Conservation (phyloP, 2,797 vertebrate species). For the Acrossocheilus wenchowensis region DNA sequence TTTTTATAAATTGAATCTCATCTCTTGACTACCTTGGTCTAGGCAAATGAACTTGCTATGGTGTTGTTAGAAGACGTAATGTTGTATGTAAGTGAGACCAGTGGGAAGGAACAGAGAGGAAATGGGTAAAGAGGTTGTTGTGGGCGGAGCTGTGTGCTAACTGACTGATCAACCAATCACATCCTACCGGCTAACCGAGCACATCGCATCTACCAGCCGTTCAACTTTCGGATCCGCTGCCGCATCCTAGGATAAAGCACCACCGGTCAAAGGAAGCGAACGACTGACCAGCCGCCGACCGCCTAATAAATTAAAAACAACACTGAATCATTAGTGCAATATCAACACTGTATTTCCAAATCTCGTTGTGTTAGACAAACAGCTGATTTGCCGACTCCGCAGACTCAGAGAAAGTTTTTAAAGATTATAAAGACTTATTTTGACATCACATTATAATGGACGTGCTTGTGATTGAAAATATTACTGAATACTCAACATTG, state of each 20-base stretch:
- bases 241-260: constrained; percentile 61
- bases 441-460: constrained; percentile 54
- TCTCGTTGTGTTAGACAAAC: constrained; percentile 48
- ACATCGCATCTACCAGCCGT: constrained; percentile 51
- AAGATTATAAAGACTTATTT: constrained; percentile 52
- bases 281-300: constrained; percentile 33
- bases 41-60: constrained; percentile 18
- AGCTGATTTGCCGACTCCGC: constrained; percentile 42
- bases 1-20: not conserved
- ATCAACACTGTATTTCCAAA: constrained; percentile 49
- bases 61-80: constrained; percentile 24
- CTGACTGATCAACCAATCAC: constrained; percentile 58
- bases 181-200: constrained; percentile 54
- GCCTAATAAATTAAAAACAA: constrained; percentile 51
- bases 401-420: constrained; percentile 53
- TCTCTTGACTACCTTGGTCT: constrained; percentile 25
- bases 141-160: constrained; percentile 49
- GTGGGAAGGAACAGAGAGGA: constrained; percentile 47
- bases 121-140: constrained; percentile 49
- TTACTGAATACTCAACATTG: constrained; percentile 53
- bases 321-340: constrained; percentile 42
- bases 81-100: constrained; percentile 28
- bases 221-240: constrained; percentile 54
- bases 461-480: constrained; percentile 56
- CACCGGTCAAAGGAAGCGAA: constrained; percentile 56